These are phyloP conservation scores for Dascillus cervinus DNA, from an alignment of 2,888 invertebrate genomes.

Conservation along the genomic window DNA sequence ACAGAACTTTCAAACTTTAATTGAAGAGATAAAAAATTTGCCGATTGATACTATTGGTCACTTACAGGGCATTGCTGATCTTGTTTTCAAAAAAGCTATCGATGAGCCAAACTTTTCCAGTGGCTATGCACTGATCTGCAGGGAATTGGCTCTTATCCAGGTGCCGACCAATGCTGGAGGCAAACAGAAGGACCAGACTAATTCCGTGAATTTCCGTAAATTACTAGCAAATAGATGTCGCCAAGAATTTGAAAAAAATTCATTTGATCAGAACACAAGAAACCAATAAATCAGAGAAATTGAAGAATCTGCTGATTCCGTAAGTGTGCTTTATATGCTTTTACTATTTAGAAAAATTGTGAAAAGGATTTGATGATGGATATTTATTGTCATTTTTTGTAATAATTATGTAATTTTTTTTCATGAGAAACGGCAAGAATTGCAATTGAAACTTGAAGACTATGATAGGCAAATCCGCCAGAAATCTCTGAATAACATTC, in stretches of 20 bases:
- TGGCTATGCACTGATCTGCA: constrained; percentile 83
- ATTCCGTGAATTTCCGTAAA: constrained; percentile 60
- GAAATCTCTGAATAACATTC: constrained; percentile 65
- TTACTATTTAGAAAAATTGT: too few species aligned
- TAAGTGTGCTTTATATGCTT: too few species aligned
- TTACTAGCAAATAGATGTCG: constrained; percentile 79
- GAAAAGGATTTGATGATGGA: too few species aligned
- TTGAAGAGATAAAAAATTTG: constrained; percentile 67
- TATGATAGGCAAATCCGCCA: constrained; percentile 70
- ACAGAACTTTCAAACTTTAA: constrained; percentile 80
- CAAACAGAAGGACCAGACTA: constrained; percentile 23
- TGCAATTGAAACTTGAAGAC: constrained; percentile 58
- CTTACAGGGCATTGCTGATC: constrained; percentile 74
- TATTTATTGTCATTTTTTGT: too few species aligned
- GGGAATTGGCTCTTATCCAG: constrained; percentile 56
- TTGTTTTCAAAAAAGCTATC: constrained; percentile 92
- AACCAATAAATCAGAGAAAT: constrained; percentile 49
- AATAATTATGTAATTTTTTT: too few species aligned
- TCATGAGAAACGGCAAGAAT: constrained; percentile 67
- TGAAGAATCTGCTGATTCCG: constrained; percentile 47
- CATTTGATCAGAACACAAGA: constrained; percentile 55
- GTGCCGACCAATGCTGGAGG: constrained; percentile 8
- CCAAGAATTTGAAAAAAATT: constrained; percentile 78
- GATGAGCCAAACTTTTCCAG: constrained; percentile 91
- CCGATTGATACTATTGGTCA: constrained; percentile 73